These are phyloP conservation scores for Epinotia nisella DNA, from an alignment of 2,888 invertebrate genomes.

Conservation along the genomic window DNA sequence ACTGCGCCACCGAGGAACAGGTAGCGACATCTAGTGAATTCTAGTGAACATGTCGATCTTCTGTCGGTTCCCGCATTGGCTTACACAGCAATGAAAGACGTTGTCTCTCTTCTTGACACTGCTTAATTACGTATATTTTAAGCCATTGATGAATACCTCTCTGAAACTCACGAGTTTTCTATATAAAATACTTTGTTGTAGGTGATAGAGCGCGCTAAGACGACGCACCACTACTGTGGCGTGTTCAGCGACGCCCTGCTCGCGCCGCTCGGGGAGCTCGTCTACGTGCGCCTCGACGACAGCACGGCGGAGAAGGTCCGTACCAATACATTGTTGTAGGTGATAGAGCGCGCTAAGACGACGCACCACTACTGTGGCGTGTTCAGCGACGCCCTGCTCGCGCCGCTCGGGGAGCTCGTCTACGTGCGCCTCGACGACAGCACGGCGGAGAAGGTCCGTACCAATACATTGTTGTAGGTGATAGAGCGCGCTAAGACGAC, in stretches of 20 bases:
- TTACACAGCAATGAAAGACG: no score
- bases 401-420: constrained; percentile 73
- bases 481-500: constrained; percentile 57
- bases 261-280: constrained; percentile 74
- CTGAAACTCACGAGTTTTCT: no score
- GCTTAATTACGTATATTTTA: no score
- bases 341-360: constrained; percentile 53
- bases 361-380: constrained; percentile 79
- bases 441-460: constrained; percentile 71
- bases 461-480: constrained; percentile 55
- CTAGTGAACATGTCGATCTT: no score
- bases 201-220: constrained; percentile 56
- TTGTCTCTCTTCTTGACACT: no score
- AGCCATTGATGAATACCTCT: no score
- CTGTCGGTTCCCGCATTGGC: no score
- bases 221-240: constrained; percentile 77
- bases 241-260: constrained; percentile 71
- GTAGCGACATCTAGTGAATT: no score
- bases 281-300: constrained; percentile 73
- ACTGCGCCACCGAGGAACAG: not conserved
- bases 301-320: constrained; percentile 73
- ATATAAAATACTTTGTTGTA: constrained; percentile 47
- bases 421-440: constrained; percentile 73
- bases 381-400: constrained; percentile 69
- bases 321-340: constrained; percentile 52